Percentiles rank a stretch among this genome's conserved stretches.
Conservation (phyloP, 2,888 invertebrate genomes). For the Thumatha senex region DNA sequence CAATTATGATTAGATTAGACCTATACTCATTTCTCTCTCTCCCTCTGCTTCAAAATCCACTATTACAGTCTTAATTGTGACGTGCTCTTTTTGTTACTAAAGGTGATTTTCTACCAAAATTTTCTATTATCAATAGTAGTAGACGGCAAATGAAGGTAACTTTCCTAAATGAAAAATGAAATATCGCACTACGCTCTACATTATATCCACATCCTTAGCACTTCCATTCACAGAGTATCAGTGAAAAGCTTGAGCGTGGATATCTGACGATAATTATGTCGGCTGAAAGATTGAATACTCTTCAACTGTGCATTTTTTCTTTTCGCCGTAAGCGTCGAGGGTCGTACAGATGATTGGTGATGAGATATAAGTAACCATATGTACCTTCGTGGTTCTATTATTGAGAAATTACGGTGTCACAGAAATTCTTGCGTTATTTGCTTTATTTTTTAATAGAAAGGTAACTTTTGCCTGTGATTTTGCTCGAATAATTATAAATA, state of each 20-base stretch:
- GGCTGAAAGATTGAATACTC: constrained; percentile 73
- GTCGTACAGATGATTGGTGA: constrained; percentile 34
- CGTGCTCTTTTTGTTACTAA: too few relatives aligned
- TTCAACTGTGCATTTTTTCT: constrained; percentile 57
- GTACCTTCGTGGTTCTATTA: not conserved
- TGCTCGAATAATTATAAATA: not conserved
- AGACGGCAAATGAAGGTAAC: too few relatives aligned
- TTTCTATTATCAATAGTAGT: too few relatives aligned
- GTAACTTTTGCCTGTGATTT: too few relatives aligned
- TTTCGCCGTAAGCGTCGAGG: constrained; percentile 17
- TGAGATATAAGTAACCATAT: not conserved
- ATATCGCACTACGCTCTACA: constrained; percentile 9
- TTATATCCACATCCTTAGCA: not conserved
- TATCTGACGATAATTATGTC: constrained; percentile 76
- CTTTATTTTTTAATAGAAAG: not conserved
- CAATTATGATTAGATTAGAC: too few relatives aligned
- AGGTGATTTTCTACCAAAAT: too few relatives aligned
- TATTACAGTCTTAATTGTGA: too few relatives aligned
- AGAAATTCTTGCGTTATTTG: not conserved
- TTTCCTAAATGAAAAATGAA: too few relatives aligned
- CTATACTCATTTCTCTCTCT: too few relatives aligned
- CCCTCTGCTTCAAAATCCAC: too few relatives aligned
- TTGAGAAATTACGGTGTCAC: not conserved
- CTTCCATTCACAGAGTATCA: constrained; percentile 37
- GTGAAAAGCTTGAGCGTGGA: constrained; percentile 42